Conservation (phyloP, 2,797 vertebrate genomes). For the Corythornis leucogaster region DNA sequence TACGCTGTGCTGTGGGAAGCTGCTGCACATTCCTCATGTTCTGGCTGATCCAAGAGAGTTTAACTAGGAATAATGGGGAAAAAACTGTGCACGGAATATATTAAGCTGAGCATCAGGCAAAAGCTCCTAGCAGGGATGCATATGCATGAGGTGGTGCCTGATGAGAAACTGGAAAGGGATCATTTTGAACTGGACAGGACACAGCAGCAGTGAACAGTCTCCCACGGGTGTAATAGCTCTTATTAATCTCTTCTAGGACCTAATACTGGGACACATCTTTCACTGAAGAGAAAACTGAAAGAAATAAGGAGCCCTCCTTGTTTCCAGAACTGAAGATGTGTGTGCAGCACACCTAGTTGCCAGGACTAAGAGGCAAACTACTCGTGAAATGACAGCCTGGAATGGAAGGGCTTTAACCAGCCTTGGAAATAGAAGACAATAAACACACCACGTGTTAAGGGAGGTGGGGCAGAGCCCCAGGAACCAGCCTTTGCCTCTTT, state of each 20-base stretch:
- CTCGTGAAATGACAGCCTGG: not conserved
- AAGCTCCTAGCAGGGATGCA: not conserved
- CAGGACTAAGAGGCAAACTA: not conserved
- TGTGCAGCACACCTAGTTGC: not conserved
- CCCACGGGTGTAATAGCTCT: not conserved
- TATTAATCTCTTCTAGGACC: not conserved
- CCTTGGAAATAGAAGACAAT: not conserved
- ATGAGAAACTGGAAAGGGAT: not conserved
- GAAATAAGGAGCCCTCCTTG: not conserved
- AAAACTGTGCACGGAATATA: conserved; percentile 33
- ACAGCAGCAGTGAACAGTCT: not conserved
- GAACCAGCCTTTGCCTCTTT: not conserved
- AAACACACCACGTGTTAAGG: not conserved
- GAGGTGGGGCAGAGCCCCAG: not conserved
- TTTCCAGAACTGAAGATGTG: not conserved
- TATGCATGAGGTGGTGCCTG: not conserved
- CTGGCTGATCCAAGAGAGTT: conserved; percentile 43
- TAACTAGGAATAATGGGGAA: conserved; percentile 47
- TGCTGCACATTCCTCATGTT: conserved; percentile 40
- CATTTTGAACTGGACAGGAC: not conserved
- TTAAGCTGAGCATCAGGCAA: not conserved
- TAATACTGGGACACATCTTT: not conserved
- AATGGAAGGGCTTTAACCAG: not conserved
- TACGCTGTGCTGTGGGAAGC: conserved; percentile 49
- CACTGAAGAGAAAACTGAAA: not conserved